phyloP scores from a whole-genome alignment of 2,113 vertebrate species.

The Apodemus speciosus region DNA sequence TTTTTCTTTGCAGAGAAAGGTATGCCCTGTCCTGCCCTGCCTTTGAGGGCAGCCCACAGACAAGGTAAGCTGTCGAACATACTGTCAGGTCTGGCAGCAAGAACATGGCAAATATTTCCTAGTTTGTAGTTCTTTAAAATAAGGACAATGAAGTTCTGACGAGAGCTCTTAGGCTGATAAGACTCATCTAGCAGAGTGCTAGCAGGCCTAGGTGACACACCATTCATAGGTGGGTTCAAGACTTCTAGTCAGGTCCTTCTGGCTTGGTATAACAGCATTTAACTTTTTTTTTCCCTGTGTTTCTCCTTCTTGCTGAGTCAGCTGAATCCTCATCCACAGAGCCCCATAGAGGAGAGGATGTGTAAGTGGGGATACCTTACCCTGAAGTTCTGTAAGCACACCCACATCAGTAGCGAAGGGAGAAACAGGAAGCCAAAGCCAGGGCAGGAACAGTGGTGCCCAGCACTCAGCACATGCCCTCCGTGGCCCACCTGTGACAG shows the following conservation, averaged over 20 bases:
- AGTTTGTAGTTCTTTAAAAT: background rate
- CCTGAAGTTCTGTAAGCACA: background rate
- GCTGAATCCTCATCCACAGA: background rate
- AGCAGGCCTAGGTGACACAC: background rate
- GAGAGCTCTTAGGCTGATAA: background rate
- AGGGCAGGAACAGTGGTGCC: background rate
- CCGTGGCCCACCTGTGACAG: conserved; percentile 53
- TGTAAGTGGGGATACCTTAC: background rate
- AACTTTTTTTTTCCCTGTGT: background rate
- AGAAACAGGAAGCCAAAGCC: background rate
- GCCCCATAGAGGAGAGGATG: background rate
- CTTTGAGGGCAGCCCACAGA: conserved; percentile 39
- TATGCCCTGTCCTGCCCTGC: background rate
- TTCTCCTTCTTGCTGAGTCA: background rate
- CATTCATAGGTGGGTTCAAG: background rate
- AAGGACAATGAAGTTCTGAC: background rate
- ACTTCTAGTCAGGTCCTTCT: background rate
- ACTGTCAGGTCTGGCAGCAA: conserved; percentile 72
- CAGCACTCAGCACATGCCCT: background rate
- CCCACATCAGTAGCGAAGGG: background rate
- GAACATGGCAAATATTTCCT: conserved; percentile 41
- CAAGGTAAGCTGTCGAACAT: conserved; percentile 64
- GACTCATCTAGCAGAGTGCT: background rate
- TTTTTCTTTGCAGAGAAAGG: background rate
- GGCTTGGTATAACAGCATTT: background rate